Evolutionary conservation across 2,888 invertebrate genomes (phyloP).

Genomic region (Drymonia ruficornis): DNA sequence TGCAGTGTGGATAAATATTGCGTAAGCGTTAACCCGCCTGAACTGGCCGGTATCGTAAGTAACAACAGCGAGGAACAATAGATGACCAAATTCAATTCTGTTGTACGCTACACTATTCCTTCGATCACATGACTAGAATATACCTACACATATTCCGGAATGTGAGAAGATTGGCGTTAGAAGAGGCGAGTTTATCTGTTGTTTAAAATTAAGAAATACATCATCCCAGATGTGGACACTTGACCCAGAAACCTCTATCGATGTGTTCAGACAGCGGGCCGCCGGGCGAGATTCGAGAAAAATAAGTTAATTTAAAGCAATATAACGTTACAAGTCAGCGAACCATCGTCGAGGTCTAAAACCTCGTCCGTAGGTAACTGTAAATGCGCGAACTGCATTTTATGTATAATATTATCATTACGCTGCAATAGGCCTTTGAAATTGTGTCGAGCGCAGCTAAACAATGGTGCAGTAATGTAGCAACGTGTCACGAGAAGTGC

Average conservation of each 20-base stretch:
- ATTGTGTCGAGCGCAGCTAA: conserved; percentile 28
- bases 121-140: conserved; percentile 22
- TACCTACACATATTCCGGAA: conserved; percentile 10
- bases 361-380: conserved; percentile 33
- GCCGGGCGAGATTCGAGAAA: conserved; percentile 41
- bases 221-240: conserved; percentile 39
- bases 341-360: conserved; percentile 38
- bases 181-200: conserved; percentile 6
- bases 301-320: conserved; percentile 37
- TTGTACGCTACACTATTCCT: conserved; percentile 20
- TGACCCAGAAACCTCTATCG: conserved; percentile 55
- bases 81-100: conserved; percentile 33
- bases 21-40: conserved; percentile 49
- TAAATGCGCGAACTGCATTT: conserved; percentile 33
- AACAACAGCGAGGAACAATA: conserved; percentile 59
- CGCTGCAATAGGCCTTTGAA: conserved; percentile 18
- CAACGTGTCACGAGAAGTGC: conserved; percentile 43
- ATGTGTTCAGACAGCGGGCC: conserved; percentile 41
- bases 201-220: conserved; percentile 22
- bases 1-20: conserved; percentile 60
- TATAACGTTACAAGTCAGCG: conserved; percentile 41
- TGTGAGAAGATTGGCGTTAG: not conserved
- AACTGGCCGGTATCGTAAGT: conserved; percentile 45
- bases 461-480: conserved; percentile 42
- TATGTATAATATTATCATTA: conserved; percentile 29